Percentiles rank a stretch among this genome's conserved stretches.
These are phyloP conservation scores for Hydrocynus forskahlii DNA, from an alignment of 2,797 vertebrate genomes.

Conservation along the genomic window DNA sequence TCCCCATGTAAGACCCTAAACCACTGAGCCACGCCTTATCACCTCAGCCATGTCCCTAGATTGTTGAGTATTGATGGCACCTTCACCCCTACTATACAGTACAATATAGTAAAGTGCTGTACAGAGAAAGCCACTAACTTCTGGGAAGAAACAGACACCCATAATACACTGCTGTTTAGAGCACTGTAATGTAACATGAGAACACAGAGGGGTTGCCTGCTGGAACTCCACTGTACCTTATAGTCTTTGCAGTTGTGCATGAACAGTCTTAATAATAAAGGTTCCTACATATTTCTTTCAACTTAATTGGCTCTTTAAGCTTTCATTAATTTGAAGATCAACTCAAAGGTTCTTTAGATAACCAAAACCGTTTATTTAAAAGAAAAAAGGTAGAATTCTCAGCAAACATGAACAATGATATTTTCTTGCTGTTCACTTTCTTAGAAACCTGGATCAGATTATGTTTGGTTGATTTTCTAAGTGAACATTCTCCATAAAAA, in stretches of 20 bases:
- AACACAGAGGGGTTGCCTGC: not conserved
- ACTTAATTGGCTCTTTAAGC: too few relatives aligned
- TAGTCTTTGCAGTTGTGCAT: not conserved
- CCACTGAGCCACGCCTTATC: constrained; percentile 24
- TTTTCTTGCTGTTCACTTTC: too few relatives aligned
- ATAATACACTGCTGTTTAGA: constrained; percentile 21
- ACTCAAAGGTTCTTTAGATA: too few relatives aligned
- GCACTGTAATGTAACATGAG: constrained; percentile 16
- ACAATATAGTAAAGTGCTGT: not conserved
- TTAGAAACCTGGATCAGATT: too few relatives aligned
- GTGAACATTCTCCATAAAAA: too few relatives aligned
- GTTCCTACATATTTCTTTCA: not conserved
- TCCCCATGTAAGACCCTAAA: not conserved
- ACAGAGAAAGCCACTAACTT: constrained; percentile 24
- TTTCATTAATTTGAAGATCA: too few relatives aligned
- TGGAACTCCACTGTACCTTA: not conserved
- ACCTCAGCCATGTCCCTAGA: constrained; percentile 34
- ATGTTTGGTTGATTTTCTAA: too few relatives aligned
- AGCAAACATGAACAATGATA: too few relatives aligned
- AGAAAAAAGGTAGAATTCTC: too few relatives aligned
- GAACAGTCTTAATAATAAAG: not conserved
- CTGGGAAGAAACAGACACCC: constrained; percentile 35
- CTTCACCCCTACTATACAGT: constrained; percentile 53
- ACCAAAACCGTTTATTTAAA: too few relatives aligned
- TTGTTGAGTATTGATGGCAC: constrained; percentile 66